Percentiles rank a stretch among this genome's conserved stretches.
Conservation (phyloP, 2,797 vertebrate genomes). For the Paramormyrops hopkinsi region DNA sequence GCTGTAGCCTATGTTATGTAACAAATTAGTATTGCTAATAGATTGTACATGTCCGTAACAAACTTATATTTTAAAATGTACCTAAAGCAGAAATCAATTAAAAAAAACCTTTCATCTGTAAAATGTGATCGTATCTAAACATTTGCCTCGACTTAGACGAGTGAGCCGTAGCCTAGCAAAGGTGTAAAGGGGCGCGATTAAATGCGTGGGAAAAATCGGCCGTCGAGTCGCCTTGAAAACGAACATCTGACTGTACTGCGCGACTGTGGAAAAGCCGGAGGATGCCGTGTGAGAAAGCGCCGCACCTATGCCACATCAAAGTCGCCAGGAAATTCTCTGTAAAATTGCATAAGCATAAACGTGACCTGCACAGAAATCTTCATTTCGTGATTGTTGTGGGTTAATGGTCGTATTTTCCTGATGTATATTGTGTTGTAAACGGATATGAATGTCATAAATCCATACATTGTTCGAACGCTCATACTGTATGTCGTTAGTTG, state of each 20-base stretch:
- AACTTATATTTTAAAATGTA: background rate
- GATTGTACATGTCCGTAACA: background rate
- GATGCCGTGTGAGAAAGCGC: background rate
- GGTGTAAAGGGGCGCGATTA: background rate
- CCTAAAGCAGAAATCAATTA: background rate
- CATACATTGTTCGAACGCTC: background rate
- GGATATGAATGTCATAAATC: background rate
- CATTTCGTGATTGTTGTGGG: background rate
- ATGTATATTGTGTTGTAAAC: background rate
- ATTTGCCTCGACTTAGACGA: background rate
- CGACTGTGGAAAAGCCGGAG: background rate
- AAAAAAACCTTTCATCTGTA: background rate
- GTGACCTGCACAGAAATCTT: background rate
- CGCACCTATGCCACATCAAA: background rate
- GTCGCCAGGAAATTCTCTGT: background rate
- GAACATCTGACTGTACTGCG: background rate
- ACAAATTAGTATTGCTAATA: background rate
- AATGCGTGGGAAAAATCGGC: background rate
- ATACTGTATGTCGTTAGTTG: background rate
- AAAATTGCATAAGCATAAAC: background rate
- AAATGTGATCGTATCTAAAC: background rate
- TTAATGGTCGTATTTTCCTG: background rate
- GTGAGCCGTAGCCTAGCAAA: background rate
- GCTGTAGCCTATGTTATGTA: background rate
- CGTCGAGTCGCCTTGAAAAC: background rate